Evolutionary conservation across 2,797 vertebrate genomes (phyloP).

Genomic region (Dendrocincla tyrannina): DNA sequence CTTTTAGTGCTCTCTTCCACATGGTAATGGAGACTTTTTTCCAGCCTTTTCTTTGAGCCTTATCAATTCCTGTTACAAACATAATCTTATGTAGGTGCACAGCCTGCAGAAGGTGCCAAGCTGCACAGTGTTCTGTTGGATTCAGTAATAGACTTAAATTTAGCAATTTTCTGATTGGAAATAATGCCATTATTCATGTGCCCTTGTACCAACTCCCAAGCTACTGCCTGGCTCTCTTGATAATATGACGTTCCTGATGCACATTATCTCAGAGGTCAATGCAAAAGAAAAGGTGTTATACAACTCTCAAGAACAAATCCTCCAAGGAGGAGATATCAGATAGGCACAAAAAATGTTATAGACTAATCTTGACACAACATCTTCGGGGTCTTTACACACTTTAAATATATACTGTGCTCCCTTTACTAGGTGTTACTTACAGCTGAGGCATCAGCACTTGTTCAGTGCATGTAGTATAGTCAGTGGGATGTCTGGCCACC

Average conservation of each 20-base stretch:
- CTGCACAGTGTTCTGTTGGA: background rate
- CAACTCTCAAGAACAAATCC: constrained; percentile 44
- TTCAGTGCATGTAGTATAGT: background rate
- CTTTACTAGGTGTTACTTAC: background rate
- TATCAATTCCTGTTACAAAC: background rate
- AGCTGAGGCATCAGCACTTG: background rate
- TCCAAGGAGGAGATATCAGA: constrained; percentile 3
- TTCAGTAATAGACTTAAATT: constrained; percentile 55
- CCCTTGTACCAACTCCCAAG: constrained; percentile 64
- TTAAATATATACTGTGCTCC: background rate
- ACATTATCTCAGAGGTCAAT: constrained; percentile 61
- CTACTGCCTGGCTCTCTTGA: constrained; percentile 38
- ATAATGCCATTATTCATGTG: constrained; percentile 64
- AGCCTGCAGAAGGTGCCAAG: background rate
- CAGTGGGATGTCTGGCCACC: background rate
- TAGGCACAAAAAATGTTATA: background rate
- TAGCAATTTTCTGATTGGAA: constrained; percentile 63
- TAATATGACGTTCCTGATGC: constrained; percentile 24
- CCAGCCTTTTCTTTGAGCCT: background rate
- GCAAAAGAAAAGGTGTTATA: constrained; percentile 51
- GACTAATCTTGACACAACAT: background rate
- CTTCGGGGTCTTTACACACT: background rate
- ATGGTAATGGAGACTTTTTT: background rate
- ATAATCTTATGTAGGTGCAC: background rate
- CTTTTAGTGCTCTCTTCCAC: background rate